Base-by-base conservation (phyloP, 2,797 vertebrate species). In the Hoplostethus atlanticus region DNA sequence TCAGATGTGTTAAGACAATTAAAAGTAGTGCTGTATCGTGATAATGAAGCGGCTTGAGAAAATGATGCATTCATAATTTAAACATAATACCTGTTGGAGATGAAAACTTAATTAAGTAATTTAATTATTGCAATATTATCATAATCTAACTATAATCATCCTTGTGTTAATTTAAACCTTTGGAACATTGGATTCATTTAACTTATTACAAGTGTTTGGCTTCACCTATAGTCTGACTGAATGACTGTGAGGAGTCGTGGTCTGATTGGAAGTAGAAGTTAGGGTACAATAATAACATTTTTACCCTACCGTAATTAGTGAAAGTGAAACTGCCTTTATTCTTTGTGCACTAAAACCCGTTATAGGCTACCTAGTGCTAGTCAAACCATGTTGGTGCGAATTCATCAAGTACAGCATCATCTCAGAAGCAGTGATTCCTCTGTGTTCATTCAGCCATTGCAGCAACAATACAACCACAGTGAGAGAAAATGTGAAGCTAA, bases 31-130 rank as follows among this genome's bases (percentile, higher is more conserved):
- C 67, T 65, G 42, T 55, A 58, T 67, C 59, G 34, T 2, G 3
- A 51, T 80, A 55, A 60, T 57, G 52, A 63, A 65, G 40, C 38
- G 12, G 59, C 30, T 10, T 21, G 17, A 68, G 61, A 48, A 68
- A 68, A 65, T 51, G 1, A 77, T 48, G 8, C 66, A 68, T 80
- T 58, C 34, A 73, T 80, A 72, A 84, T 76, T 79, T 47, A 76
- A 58, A 17, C 4, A 3, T 7, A 12, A 13, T 15, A 36, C 50
- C 12, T 58, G 53, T 12, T 42, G 40, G 47, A 79, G 76, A 79
- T 52, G 12, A 28, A 53, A 31, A 25, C 42, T 30, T 13, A 11
- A 21, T 21, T 21, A 21, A 21, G 2, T 34, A 64, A 62, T 64
- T 51, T 11, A n/a, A 25, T 65, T 69, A 63, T 57, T 77, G 61